Evolutionary conservation across 2,113 vertebrate species (phyloP).

Genomic region (Glareola pratincola): DNA sequence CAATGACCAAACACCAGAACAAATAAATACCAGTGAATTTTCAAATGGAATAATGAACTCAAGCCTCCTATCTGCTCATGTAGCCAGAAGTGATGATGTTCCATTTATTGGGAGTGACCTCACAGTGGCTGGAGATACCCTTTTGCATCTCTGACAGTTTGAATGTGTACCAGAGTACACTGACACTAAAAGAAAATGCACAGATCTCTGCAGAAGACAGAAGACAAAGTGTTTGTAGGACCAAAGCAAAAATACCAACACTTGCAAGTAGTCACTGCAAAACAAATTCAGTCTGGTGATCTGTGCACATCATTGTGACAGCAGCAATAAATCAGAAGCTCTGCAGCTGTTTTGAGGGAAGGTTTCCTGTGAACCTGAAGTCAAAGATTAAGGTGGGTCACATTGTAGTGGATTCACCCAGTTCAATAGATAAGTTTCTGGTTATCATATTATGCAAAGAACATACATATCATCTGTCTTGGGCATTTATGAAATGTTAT

Average conservation of each 20-base stretch:
- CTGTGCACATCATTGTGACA: slow-evolving; percentile 27
- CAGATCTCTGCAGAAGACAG: background rate
- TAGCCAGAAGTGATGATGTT: background rate
- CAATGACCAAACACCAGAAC: background rate
- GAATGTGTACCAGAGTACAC: background rate
- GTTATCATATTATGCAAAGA: background rate
- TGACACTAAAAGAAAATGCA: background rate
- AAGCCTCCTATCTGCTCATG: background rate
- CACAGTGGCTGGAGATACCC: background rate
- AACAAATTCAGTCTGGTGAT: background rate
- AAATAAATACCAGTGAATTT: background rate
- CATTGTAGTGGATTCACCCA: background rate
- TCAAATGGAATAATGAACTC: background rate
- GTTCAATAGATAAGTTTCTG: background rate
- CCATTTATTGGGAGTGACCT: background rate
- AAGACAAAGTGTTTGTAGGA: background rate
- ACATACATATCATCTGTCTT: background rate
- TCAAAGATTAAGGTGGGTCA: background rate
- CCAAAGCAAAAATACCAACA: slow-evolving; percentile 2
- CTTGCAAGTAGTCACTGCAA: slow-evolving; percentile 10
- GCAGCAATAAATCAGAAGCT: slow-evolving; percentile 34
- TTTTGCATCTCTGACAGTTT: background rate
- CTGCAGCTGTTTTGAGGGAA: background rate
- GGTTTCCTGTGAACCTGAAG: background rate
- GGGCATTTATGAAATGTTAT: background rate